Conservation (phyloP, 2,888 invertebrate species). For the Bombylius discolor region DNA sequence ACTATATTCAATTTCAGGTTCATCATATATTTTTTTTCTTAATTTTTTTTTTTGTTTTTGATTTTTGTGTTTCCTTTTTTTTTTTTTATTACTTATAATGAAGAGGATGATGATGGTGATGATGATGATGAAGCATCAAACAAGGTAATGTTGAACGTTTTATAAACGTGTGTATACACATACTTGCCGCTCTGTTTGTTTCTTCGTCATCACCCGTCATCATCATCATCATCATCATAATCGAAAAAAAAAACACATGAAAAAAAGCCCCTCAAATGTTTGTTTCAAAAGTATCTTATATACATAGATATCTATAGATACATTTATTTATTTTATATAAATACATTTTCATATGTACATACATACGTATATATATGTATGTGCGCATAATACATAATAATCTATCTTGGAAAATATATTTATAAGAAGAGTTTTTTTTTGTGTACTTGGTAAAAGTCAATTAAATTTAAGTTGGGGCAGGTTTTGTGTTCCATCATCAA, state of each 20-base stretch:
- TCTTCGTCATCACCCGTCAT: neutral
- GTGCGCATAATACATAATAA: no score
- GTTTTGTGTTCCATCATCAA: constrained; percentile 10
- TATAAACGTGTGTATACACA: neutral
- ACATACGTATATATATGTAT: no score
- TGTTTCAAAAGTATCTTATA: neutral
- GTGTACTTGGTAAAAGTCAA: constrained; percentile 9
- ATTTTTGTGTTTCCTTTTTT: no score
- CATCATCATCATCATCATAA: neutral
- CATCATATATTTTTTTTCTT: no score
- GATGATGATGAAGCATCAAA: no score
- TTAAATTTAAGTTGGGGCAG: constrained; percentile 17
- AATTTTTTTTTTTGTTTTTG: no score
- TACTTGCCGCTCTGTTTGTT: neutral
- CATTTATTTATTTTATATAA: neutral
- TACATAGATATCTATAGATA: neutral
- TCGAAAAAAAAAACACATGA: neutral
- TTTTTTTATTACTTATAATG: no score
- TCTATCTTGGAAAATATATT: no score
- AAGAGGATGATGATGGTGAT: no score
- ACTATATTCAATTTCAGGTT: no score
- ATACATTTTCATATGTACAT: neutral
- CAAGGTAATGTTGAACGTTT: no score
- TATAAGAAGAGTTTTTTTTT: neutral
- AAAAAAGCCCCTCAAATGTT: neutral